These are phyloP conservation scores for Gnatocerus cornutus DNA, from an alignment of 2,888 invertebrate genomes.

Conservation along the genomic window DNA sequence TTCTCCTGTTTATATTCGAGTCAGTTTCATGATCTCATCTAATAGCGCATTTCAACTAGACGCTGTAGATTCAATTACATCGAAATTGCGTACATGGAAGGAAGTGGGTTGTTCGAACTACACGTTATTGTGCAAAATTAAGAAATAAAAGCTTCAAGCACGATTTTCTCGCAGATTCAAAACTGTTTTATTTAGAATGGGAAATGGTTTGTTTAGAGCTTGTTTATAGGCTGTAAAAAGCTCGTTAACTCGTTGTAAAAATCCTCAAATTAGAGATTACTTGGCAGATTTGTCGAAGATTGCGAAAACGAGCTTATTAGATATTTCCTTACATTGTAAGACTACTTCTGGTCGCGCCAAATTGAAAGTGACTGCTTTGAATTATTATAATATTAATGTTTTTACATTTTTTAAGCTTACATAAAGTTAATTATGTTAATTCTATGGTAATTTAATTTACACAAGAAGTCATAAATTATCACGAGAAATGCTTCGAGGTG, in stretches of 20 bases:
- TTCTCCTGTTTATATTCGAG: conserved; percentile 43
- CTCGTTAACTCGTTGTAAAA: conserved; percentile 20
- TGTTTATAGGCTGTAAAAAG: conserved; percentile 26
- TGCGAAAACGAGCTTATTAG: not conserved
- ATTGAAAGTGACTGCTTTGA: no score
- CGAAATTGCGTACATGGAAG: conserved; percentile 28
- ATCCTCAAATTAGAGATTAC: conserved; percentile 23
- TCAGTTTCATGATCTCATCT: conserved; percentile 44
- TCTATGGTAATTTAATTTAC: no score
- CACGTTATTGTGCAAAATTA: conserved; percentile 13
- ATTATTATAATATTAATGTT: no score
- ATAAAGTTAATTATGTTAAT: no score
- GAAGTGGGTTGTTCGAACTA: conserved; percentile 1
- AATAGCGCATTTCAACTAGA: conserved; percentile 38
- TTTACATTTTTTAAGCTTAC: no score
- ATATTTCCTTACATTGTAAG: no score
- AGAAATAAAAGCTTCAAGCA: conserved; percentile 15
- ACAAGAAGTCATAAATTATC: no score
- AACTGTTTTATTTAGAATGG: conserved; percentile 12
- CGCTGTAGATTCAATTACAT: conserved; percentile 37
- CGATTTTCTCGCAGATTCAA: conserved; percentile 11
- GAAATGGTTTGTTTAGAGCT: conserved; percentile 26
- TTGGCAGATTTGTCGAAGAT: not conserved
- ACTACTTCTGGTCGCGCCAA: no score
- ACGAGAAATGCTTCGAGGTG: no score